Conservation (phyloP, 64 coral and sea anemone species). For the Actinia tenebrosa region DNA sequence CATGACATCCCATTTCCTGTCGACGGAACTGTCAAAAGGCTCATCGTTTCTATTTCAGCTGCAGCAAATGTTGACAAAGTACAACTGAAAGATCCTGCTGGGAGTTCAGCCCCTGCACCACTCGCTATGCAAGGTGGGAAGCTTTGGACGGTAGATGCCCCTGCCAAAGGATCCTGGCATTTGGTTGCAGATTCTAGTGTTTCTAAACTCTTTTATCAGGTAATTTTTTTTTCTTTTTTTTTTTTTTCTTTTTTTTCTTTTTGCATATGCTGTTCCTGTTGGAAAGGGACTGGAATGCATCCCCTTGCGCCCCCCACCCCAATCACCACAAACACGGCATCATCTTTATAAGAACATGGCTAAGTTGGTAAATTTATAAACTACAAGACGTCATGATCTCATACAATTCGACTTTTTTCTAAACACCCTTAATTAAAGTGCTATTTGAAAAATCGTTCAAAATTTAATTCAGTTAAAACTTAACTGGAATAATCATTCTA, state of each 20-base stretch:
- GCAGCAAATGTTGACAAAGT: background rate
- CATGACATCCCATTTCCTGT: constrained; percentile 37
- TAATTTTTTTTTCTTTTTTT: too few species aligned
- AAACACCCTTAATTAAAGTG: too few species aligned
- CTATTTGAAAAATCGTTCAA: too few species aligned
- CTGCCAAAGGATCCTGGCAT: constrained; percentile 37
- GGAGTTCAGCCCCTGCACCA: constrained; percentile 19
- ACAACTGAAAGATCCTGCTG: constrained; percentile 22
- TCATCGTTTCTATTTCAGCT: constrained; percentile 36
- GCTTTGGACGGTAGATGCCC: constrained; percentile 49
- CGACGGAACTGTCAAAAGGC: constrained; percentile 42
- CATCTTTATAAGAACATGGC: too few species aligned
- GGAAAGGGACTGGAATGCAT: too few species aligned
- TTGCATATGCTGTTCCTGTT: background rate
- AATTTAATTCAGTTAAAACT: too few species aligned
- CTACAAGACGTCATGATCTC: too few species aligned
- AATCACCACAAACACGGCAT: too few species aligned
- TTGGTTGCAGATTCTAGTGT: constrained; percentile 27
- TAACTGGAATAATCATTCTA: background rate
- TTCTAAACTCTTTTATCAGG: constrained; percentile 49
- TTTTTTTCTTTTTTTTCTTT: too few species aligned
- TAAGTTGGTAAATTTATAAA: too few species aligned
- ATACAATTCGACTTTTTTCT: too few species aligned
- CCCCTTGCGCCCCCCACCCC: too few species aligned
- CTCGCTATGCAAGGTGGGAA: constrained; percentile 18